These are phyloP conservation scores for Thymelicus sylvestris DNA, from an alignment of 2,888 invertebrate species.

Conservation along the genomic window DNA sequence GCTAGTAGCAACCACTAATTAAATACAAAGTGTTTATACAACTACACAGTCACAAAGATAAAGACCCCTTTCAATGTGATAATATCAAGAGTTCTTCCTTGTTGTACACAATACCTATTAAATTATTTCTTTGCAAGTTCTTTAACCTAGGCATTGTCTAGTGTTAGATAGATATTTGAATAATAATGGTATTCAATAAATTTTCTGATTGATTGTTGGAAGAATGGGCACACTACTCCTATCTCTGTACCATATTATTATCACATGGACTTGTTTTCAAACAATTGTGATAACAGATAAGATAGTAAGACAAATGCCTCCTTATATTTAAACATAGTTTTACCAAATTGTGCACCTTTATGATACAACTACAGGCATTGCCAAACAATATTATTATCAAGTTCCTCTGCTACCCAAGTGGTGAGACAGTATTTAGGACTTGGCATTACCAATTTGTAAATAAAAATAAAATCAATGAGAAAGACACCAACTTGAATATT, in stretches of 20 bases:
- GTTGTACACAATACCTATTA: neutral
- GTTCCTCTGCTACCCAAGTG: no score
- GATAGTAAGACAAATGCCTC: neutral
- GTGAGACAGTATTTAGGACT: no score
- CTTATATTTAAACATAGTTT: no score
- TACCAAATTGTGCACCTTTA: no score
- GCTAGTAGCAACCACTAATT: no score
- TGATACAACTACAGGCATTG: no score
- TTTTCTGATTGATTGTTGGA: neutral
- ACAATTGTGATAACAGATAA: slow-evolving; percentile 6
- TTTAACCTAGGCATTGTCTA: neutral
- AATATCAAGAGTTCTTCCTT: neutral
- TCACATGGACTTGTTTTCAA: slow-evolving; percentile 16
- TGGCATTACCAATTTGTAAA: no score
- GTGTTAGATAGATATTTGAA: no score
- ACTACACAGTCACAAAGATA: slow-evolving; percentile 8
- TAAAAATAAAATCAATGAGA: no score
- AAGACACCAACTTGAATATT: no score
- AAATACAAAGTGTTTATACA: slow-evolving; percentile 1
- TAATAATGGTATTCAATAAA: neutral
- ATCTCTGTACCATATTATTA: neutral
- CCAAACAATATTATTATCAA: no score
- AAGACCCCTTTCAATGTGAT: no score
- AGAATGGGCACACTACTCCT: neutral
- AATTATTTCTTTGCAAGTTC: slow-evolving; percentile 2